Conservation (phyloP, 2,113 vertebrate species). For the human (Homo sapiens) region GRCh38 chr6:79558001-79558500, state of each 20-base stretch:
- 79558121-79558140: not conserved
- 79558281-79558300: not conserved
- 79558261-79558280: not conserved
- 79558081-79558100: not conserved
- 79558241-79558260: not conserved
- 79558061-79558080: conserved; percentile 17
- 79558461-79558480: not conserved
- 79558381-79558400: not conserved
- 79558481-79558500: conserved; percentile 8
- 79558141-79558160: accelerated
- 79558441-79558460: not conserved
- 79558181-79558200: too few species aligned
- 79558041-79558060: conserved; percentile 48
- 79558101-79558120: conserved; percentile 18
- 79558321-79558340: not conserved
- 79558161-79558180: not conserved
- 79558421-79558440: conserved; percentile 9
- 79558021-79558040: conserved; percentile 37
- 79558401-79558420: not conserved
- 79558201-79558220: not conserved
- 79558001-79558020: conserved; percentile 46
- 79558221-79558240: not conserved
- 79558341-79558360: not conserved
- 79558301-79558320: not conserved
- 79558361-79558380: not conserved